A percentile compares a stretch with the other conserved stretches of the same genome.
phyloP scores from a whole-genome alignment of 2,888 invertebrate genomes.

The Choristoneura rosaceana region DNA sequence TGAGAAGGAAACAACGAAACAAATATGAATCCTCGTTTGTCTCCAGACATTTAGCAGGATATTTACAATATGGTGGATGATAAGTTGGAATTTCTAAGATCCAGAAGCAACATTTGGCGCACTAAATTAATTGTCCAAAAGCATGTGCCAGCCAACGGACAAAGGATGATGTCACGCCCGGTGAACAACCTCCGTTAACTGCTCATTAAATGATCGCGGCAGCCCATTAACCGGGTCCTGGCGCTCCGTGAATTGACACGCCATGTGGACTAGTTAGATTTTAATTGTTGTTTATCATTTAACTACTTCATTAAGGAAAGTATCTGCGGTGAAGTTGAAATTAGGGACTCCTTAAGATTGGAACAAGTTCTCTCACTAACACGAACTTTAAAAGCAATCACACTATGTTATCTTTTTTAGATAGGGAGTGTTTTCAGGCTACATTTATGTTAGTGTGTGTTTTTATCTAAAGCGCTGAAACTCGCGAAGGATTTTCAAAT shows the following conservation, averaged over 20 bases:
- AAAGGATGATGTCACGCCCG: conserved; percentile 30
- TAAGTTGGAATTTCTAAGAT: not conserved
- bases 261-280: not conserved
- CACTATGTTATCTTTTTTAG: too few relatives aligned
- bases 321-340: not conserved
- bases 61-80: not conserved
- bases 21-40: too few relatives aligned
- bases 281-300: conserved; percentile 5
- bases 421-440: too few relatives aligned
- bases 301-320: not conserved
- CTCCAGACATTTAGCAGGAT: not conserved
- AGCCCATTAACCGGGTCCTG: conserved; percentile 8
- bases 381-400: too few relatives aligned
- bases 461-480: too few relatives aligned
- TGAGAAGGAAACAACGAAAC: too few relatives aligned
- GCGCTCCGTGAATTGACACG: not conserved
- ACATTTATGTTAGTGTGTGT: too few relatives aligned
- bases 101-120: conserved; percentile 27
- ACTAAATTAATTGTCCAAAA: conserved; percentile 34
- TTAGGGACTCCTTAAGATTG: too few relatives aligned
- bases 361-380: not conserved
- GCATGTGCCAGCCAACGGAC: conserved; percentile 33
- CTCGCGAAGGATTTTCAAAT: not conserved
- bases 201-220: conserved; percentile 24
- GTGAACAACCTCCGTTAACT: conserved; percentile 36